Evolutionary conservation across 2,113 vertebrate species (phyloP).

Genomic region (Talpa occidentalis): DNA sequence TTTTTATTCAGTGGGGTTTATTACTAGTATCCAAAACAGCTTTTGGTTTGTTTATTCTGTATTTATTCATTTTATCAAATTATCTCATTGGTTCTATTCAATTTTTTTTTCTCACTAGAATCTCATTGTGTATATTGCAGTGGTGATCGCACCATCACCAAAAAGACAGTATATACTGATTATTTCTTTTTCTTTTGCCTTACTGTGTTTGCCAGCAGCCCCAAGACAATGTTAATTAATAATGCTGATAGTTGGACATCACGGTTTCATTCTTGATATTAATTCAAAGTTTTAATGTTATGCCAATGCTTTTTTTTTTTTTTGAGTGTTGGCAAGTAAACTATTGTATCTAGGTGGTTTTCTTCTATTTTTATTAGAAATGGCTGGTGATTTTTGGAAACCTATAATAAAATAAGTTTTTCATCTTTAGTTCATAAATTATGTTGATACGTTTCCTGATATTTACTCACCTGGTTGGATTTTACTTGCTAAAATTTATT

Average conservation of each 20-base stretch:
- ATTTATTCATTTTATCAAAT: not conserved
- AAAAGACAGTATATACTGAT: not conserved
- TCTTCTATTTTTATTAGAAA: constrained; percentile 13
- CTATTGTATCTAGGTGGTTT: not conserved
- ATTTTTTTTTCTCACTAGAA: not conserved
- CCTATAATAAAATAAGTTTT: not conserved
- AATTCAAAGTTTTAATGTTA: not conserved
- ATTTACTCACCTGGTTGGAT: not conserved
- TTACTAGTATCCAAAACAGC: too few species aligned
- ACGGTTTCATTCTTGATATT: not conserved
- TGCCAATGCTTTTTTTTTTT: not conserved
- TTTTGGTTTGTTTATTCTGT: too few species aligned
- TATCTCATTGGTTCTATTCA: not conserved
- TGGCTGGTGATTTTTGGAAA: not conserved
- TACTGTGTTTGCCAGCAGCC: not conserved
- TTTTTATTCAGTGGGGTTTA: too few species aligned
- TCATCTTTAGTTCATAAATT: not conserved
- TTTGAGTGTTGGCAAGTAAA: not conserved
- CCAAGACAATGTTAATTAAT: not conserved
- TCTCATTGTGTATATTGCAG: not conserved
- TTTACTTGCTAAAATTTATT: not conserved
- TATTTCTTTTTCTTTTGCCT: not conserved
- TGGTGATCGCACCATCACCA: not conserved
- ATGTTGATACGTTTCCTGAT: not conserved
- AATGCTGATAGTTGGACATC: not conserved